These are phyloP conservation scores for Anodontia alba DNA, from an alignment of 2,888 invertebrate species.

Conservation along the genomic window DNA sequence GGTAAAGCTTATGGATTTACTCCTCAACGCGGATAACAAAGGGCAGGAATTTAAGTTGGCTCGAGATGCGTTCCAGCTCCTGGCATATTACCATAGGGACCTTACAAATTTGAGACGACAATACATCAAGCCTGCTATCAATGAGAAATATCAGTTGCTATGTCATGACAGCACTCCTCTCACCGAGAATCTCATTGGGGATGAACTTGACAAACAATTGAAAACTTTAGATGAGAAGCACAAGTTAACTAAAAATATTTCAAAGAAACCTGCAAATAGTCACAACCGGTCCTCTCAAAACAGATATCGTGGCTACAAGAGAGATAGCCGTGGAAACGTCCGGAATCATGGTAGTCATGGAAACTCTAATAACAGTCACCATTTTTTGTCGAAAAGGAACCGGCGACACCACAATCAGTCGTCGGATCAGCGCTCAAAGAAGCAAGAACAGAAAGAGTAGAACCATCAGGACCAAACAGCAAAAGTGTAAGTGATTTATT, in stretches of 20 bases:
- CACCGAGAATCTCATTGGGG: slow-evolving; percentile 18
- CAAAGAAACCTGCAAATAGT: neutral
- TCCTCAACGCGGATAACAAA: neutral
- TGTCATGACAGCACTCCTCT: slow-evolving; percentile 7
- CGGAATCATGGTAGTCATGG: neutral
- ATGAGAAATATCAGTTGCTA: slow-evolving; percentile 13
- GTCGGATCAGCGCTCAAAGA: neutral
- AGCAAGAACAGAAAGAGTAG: neutral
- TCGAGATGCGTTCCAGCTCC: slow-evolving; percentile 7
- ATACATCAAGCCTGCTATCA: slow-evolving; percentile 17
- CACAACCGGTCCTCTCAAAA: neutral
- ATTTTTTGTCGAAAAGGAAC: slow-evolving; percentile 6
- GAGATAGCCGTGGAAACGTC: neutral
- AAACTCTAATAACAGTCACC: neutral
- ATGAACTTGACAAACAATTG: slow-evolving; percentile 26
- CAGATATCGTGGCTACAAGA: too few relatives aligned
- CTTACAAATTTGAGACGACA: slow-evolving; percentile 6
- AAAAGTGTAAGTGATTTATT: neutral
- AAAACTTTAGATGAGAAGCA: slow-evolving; percentile 22
- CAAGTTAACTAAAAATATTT: too few relatives aligned
- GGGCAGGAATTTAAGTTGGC: neutral
- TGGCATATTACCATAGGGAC: slow-evolving; percentile 26
- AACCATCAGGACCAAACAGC: neutral
- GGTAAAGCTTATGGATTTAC: neutral
- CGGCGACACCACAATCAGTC: neutral